phyloP scores from a whole-genome alignment of 2,113 vertebrate genomes.

The Oncorhynchus masou region DNA sequence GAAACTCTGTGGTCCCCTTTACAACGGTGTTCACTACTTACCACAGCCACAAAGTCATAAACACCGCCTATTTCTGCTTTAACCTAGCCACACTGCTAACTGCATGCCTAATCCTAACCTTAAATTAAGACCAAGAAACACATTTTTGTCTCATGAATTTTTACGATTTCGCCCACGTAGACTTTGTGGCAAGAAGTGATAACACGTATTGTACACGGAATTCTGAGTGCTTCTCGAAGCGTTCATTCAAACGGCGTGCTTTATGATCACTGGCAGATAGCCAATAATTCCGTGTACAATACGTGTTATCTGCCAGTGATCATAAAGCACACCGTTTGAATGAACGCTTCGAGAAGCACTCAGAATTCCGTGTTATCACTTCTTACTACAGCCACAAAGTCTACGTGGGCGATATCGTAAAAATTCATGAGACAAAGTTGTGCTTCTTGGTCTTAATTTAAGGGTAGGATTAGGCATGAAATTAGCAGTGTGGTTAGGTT shows the following conservation, averaged over 20 bases:
- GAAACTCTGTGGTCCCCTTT: no score
- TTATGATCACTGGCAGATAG: not conserved
- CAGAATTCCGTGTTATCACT: not conserved
- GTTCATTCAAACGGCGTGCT: slow-evolving; percentile 47
- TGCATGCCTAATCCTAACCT: no score
- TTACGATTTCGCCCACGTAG: no score
- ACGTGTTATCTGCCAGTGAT: not conserved
- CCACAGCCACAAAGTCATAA: no score
- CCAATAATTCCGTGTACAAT: slow-evolving; percentile 49
- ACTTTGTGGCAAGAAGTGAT: no score
- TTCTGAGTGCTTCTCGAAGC: slow-evolving; percentile 21
- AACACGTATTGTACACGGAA: not conserved
- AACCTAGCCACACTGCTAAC: no score
- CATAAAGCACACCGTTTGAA: slow-evolving; percentile 26
- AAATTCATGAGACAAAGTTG: not conserved
- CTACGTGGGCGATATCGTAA: no score
- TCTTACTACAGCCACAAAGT: no score
- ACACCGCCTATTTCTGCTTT: no score
- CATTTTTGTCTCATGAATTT: not conserved
- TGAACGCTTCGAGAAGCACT: slow-evolving; percentile 43
- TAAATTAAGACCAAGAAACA: not conserved
- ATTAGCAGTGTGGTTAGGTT: no score
- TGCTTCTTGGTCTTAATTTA: not conserved
- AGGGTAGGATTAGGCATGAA: no score
- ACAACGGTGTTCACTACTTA: no score